Conservation (phyloP, 2,888 invertebrate genomes). For the Microctonus brassicae region DNA sequence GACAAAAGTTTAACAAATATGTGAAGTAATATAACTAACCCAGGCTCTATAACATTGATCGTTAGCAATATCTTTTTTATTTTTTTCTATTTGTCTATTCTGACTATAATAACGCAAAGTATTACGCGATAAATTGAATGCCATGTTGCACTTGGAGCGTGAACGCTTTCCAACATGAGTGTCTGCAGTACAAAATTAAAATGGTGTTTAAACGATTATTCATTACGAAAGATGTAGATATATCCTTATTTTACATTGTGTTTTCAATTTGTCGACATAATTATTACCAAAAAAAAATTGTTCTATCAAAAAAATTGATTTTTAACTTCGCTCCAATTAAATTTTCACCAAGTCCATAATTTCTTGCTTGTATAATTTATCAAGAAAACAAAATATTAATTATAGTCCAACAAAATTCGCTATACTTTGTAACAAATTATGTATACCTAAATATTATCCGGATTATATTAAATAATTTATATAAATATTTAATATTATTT, state of each 20-base stretch:
- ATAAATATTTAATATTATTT: too few relatives aligned
- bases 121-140: constrained; percentile 31
- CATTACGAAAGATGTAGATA: neutral
- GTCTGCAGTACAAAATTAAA: neutral
- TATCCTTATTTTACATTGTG: neutral
- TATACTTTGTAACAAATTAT: too few relatives aligned
- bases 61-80: neutral
- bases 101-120: neutral
- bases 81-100: neutral
- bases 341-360: too few relatives aligned
- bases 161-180: constrained; percentile 46
- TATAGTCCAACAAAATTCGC: too few relatives aligned
- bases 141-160: constrained; percentile 46
- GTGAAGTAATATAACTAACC: too few relatives aligned
- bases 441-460: too few relatives aligned
- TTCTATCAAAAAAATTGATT: too few relatives aligned
- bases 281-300: neutral
- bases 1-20: too few relatives aligned
- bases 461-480: too few relatives aligned
- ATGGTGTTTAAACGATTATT: neutral
- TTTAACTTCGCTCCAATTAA: too few relatives aligned
- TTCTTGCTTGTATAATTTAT: too few relatives aligned
- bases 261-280: neutral
- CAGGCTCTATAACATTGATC: neutral
- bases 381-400: too few relatives aligned